Conservation (phyloP, 2,113 vertebrate genomes). For the Cynoglossus semilaevis region DNA sequence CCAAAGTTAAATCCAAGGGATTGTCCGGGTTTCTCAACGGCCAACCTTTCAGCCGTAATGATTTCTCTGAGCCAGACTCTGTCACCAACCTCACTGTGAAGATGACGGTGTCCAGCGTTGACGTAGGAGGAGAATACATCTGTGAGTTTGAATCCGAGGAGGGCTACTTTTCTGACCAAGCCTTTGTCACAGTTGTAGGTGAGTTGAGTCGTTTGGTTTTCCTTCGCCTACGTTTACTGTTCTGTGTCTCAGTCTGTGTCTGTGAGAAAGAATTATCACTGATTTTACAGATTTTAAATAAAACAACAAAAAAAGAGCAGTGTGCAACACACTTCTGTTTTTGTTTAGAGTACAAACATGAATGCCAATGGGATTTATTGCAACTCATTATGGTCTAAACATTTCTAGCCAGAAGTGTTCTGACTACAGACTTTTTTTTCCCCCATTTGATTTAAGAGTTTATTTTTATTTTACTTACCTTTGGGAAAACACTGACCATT, state of each 20-base stretch:
- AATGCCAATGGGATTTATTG: too few species aligned
- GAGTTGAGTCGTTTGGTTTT: conserved; percentile 30
- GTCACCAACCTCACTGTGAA: conserved; percentile 69
- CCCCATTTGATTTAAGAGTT: too few species aligned
- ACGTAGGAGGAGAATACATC: conserved; percentile 67
- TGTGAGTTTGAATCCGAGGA: conserved; percentile 55
- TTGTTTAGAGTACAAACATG: too few species aligned
- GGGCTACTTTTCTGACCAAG: neutral
- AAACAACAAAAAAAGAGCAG: too few species aligned
- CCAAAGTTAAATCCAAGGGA: conserved; percentile 10
- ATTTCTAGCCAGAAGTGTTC: too few species aligned
- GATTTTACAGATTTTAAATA: too few species aligned
- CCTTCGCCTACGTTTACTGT: neutral
- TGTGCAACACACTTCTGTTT: too few species aligned
- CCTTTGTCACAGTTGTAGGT: conserved; percentile 66
- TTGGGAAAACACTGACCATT: too few species aligned
- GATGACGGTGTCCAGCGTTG: conserved; percentile 50
- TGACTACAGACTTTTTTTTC: too few species aligned
- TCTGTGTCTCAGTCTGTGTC: neutral
- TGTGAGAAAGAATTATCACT: too few species aligned
- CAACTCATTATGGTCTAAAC: too few species aligned
- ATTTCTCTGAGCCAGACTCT: conserved; percentile 52
- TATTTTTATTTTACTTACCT: too few species aligned
- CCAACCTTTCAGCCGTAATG: neutral
- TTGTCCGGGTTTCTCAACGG: conserved; percentile 37